Conservation (phyloP, 2,797 vertebrate species). For the Falco peregrinus region DNA sequence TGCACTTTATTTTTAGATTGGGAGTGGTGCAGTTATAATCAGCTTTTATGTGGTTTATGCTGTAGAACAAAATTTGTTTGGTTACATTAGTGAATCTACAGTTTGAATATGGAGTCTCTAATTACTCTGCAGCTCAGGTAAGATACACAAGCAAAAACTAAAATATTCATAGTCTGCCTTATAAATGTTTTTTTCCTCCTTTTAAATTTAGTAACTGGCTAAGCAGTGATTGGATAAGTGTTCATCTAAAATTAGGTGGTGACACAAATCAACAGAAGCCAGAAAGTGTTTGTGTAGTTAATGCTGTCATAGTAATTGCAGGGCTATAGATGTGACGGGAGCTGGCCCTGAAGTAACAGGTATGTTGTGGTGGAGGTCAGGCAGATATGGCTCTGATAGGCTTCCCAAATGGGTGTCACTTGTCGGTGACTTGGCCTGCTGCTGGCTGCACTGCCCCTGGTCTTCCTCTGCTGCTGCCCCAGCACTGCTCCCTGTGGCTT, state of each 20-base stretch:
- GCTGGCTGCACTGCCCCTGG: background rate
- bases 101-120: background rate
- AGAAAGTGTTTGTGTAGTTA: background rate
- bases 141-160: background rate
- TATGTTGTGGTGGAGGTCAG: background rate
- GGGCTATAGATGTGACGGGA: background rate
- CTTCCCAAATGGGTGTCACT: background rate
- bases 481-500: background rate
- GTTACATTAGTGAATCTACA: constrained; percentile 10
- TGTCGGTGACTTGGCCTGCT: background rate
- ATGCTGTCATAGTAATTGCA: background rate
- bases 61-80: constrained; percentile 26
- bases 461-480: background rate
- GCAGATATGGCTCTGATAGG: background rate
- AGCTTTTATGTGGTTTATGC: constrained; percentile 56
- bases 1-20: constrained; percentile 63
- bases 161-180: background rate
- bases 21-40: constrained; percentile 47
- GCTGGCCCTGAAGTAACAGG: background rate
- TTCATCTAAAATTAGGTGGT: constrained; percentile 42
- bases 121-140: background rate
- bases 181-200: background rate
- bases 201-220: constrained; percentile 15
- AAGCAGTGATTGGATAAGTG: constrained; percentile 3
- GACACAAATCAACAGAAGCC: background rate